phyloP scores from a whole-genome alignment of 2,888 invertebrate species.

The Troilus luridus region DNA sequence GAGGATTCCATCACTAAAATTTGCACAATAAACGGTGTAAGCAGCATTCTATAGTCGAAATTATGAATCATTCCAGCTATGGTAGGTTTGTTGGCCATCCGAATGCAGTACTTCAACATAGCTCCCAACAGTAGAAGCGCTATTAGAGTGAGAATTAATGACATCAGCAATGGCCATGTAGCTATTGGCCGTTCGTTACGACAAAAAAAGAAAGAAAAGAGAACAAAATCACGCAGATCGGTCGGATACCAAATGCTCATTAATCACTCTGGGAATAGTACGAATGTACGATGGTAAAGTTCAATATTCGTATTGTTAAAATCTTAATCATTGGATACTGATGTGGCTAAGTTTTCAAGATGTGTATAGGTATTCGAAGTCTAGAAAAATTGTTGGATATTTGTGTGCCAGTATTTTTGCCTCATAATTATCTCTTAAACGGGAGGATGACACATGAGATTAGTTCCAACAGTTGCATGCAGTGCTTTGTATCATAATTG shows the following conservation, averaged over 20 bases:
- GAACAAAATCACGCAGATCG: neutral
- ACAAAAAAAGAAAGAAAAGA: neutral
- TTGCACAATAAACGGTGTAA: neutral
- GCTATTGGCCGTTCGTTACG: slow-evolving; percentile 6
- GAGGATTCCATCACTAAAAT: neutral
- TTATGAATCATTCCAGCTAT: neutral
- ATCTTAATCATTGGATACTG: too few relatives aligned
- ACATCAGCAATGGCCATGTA: neutral
- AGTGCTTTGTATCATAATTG: too few relatives aligned
- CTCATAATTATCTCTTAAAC: too few relatives aligned
- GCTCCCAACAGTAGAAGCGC: neutral
- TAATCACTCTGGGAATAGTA: neutral
- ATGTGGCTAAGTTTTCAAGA: too few relatives aligned
- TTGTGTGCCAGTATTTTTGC: too few relatives aligned
- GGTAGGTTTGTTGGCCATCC: neutral
- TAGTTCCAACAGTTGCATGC: too few relatives aligned
- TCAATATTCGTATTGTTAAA: neutral
- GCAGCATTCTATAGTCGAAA: neutral
- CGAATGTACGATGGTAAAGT: neutral
- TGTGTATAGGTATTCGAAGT: too few relatives aligned
- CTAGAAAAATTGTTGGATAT: too few relatives aligned
- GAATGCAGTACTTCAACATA: neutral
- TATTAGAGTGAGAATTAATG: neutral
- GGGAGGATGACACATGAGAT: too few relatives aligned
- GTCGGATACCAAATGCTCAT: neutral